A percentile compares a stretch with the other conserved stretches of the same genome.
Conservation (phyloP, 2,113 vertebrate species). For the Lepisosteus oculatus region DNA sequence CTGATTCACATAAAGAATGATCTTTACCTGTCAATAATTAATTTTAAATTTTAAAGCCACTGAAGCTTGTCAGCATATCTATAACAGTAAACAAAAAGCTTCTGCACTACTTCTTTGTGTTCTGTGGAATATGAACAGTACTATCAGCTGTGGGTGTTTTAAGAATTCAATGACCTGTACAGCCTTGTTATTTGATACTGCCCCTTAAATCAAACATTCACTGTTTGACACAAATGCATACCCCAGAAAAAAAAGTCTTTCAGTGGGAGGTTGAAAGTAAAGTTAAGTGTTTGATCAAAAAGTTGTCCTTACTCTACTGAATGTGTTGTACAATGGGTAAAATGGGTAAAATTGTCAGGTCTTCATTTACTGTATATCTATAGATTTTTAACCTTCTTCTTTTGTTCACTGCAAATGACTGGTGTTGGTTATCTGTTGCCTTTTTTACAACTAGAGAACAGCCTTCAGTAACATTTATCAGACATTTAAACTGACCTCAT, state of each 20-base stretch:
- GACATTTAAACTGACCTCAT: conserved; percentile 74
- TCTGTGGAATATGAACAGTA: neutral
- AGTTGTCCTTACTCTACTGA: neutral
- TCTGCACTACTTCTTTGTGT: neutral
- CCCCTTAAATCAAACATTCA: conserved; percentile 1
- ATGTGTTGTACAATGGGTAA: neutral
- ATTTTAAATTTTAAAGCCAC: neutral
- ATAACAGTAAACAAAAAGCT: neutral
- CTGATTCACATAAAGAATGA: neutral
- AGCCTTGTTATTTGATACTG: neutral
- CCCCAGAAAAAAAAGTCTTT: too few relatives aligned
- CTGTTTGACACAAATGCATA: neutral
- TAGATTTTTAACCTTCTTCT: neutral
- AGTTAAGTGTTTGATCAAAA: too few relatives aligned
- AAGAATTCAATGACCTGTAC: neutral
- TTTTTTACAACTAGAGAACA: neutral
- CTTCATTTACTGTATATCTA: neutral
- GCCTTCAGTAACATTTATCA: neutral
- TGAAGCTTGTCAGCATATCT: neutral
- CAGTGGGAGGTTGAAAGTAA: too few relatives aligned
- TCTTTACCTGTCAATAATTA: conserved; percentile 1
- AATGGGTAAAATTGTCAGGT: neutral
- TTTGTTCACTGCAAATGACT: neutral
- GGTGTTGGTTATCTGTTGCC: neutral
- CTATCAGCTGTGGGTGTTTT: neutral